These are phyloP conservation scores for Masticophis lateralis DNA, from an alignment of 2,797 vertebrate species.

Conservation along the genomic window DNA sequence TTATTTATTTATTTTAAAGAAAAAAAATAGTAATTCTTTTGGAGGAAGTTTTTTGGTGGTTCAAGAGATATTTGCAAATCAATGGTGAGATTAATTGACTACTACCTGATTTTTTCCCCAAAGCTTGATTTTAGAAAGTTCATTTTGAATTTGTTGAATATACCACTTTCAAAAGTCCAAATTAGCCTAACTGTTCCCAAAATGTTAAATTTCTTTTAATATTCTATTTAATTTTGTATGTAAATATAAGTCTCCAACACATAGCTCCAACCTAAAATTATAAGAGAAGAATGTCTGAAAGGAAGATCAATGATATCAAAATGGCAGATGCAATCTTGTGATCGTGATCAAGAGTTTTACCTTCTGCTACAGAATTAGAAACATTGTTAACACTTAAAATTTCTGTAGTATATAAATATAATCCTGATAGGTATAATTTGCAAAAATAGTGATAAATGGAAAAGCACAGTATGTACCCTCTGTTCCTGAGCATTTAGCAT, in stretches of 20 bases:
- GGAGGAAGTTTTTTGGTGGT: neutral
- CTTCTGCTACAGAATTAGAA: neutral
- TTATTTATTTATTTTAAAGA: neutral
- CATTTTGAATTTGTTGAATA: neutral
- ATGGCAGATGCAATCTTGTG: neutral
- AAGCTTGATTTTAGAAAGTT: neutral
- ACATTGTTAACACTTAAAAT: neutral
- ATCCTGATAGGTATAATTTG: neutral
- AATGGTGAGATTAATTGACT: neutral
- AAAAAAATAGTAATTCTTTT: neutral
- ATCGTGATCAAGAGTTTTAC: neutral
- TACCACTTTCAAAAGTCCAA: neutral
- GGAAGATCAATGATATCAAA: neutral
- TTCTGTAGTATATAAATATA: neutral
- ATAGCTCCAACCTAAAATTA: neutral
- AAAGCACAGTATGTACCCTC: neutral
- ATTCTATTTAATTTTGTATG: neutral
- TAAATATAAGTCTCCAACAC: neutral
- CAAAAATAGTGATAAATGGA: neutral
- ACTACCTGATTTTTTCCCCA: neutral
- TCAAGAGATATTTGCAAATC: neutral
- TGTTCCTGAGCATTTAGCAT: neutral
- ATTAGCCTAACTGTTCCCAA: neutral
- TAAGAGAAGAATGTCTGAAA: neutral
- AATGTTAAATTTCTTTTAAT: neutral